A percentile compares a stretch with the other conserved stretches of the same genome.
Evolutionary conservation across 2,113 vertebrate species (phyloP).

Genomic region (Neoarius graeffei): DNA sequence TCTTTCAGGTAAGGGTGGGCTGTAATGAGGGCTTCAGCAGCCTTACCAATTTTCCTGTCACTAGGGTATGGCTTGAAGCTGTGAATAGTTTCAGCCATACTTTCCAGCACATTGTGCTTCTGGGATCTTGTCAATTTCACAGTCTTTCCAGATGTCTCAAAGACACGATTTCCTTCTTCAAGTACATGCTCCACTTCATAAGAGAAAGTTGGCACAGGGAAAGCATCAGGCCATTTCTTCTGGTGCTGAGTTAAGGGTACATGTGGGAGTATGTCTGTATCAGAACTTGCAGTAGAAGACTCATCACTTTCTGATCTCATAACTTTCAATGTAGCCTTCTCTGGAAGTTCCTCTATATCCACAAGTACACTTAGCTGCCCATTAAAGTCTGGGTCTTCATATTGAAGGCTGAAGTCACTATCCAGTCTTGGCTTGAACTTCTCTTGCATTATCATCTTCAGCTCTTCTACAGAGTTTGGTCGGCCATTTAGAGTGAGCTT

Average conservation of each 20-base stretch:
- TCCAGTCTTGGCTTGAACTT: slow-evolving; percentile 50
- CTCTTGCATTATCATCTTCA: slow-evolving; percentile 5
- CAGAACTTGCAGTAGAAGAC: background rate
- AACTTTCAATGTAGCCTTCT: slow-evolving; percentile 25
- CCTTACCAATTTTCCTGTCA: slow-evolving; percentile 14
- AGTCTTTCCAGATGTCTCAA: slow-evolving; percentile 19
- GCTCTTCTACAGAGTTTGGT: slow-evolving; percentile 38
- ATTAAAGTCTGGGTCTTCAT: slow-evolving; percentile 45
- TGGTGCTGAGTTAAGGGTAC: slow-evolving; percentile 4
- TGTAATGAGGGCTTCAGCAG: slow-evolving; percentile 42
- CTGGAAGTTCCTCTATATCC: background rate
- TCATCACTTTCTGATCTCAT: slow-evolving; percentile 2
- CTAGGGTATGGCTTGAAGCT: slow-evolving; percentile 36
- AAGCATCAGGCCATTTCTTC: slow-evolving; percentile 28
- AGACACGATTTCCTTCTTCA: no score
- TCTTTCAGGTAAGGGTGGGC: slow-evolving; percentile 47
- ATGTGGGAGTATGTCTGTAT: slow-evolving; percentile 23
- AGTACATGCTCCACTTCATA: slow-evolving; percentile 29
- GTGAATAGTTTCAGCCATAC: background rate
- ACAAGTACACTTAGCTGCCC: slow-evolving; percentile 27
- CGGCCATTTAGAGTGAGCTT: slow-evolving; percentile 28
- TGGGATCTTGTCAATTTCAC: slow-evolving; percentile 23
- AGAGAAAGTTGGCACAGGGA: slow-evolving; percentile 14
- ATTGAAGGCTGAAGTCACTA: slow-evolving; percentile 24
- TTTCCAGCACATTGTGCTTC: slow-evolving; percentile 37